Evolutionary conservation across 2,797 vertebrate species (phyloP).

Genomic region (Bryconaethiops microstoma): DNA sequence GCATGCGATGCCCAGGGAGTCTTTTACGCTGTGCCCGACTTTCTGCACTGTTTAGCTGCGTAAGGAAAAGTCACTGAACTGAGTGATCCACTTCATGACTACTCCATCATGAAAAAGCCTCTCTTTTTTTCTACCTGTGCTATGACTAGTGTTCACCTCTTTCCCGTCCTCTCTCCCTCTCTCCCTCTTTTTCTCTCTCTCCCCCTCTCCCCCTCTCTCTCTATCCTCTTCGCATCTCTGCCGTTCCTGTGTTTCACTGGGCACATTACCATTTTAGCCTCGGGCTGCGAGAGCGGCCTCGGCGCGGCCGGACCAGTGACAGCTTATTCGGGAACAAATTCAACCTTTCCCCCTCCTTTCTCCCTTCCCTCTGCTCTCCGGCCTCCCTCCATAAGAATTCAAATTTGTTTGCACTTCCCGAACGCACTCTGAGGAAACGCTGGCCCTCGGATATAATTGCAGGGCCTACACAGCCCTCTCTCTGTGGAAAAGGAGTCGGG

Average conservation of each 20-base stretch:
- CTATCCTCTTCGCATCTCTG: constrained; percentile 46
- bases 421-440: constrained; percentile 41
- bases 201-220: constrained; percentile 2
- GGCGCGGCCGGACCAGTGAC: constrained; percentile 33
- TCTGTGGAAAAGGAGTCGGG: constrained; percentile 43
- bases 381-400: constrained; percentile 44
- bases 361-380: constrained; percentile 14
- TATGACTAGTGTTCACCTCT: constrained; percentile 34
- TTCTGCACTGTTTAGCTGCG: constrained; percentile 50
- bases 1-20: background rate
- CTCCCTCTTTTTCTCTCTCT: constrained; percentile 12
- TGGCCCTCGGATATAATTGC: constrained; percentile 43
- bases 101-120: constrained; percentile 79
- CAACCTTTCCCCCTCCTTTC: constrained; percentile 31
- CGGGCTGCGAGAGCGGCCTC: constrained; percentile 36
- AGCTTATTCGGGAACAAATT: constrained; percentile 41
- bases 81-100: constrained; percentile 81
- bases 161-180: constrained; percentile 3
- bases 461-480: constrained; percentile 45
- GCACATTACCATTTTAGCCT: constrained; percentile 39
- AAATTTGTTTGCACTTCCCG: constrained; percentile 51
- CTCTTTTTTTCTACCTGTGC: constrained; percentile 10
- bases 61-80: constrained; percentile 72
- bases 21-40: constrained; percentile 9
- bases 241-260: constrained; percentile 36